These are phyloP conservation scores for Centropristis striata DNA, from an alignment of 2,113 vertebrate genomes.

Conservation along the genomic window DNA sequence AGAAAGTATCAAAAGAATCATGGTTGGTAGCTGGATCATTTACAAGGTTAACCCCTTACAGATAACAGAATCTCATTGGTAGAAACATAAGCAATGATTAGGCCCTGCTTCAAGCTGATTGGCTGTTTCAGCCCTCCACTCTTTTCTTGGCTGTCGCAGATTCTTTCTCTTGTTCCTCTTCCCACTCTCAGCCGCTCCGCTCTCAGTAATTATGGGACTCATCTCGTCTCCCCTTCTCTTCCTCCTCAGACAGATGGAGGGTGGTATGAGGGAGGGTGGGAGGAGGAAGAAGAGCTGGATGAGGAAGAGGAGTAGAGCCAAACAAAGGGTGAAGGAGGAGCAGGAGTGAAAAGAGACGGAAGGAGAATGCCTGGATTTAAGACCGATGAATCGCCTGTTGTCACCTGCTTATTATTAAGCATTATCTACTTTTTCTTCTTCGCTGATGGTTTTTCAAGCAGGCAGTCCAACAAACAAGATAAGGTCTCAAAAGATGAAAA, in stretches of 20 bases:
- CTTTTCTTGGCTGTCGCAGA: slow-evolving; percentile 21
- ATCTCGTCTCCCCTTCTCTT: slow-evolving; percentile 49
- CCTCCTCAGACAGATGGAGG: slow-evolving; percentile 59
- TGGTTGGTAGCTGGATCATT: slow-evolving; percentile 15
- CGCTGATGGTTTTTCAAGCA: slow-evolving; percentile 26
- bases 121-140: slow-evolving; percentile 49
- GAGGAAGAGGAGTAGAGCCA: slow-evolving; percentile 46
- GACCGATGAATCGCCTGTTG: slow-evolving; percentile 16
- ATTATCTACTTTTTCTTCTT: slow-evolving; percentile 1
- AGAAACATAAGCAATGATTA: slow-evolving; percentile 30
- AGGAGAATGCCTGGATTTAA: slow-evolving; percentile 41
- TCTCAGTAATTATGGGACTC: slow-evolving; percentile 58
- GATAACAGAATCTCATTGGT: slow-evolving; percentile 38
- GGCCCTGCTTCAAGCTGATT: slow-evolving; percentile 57
- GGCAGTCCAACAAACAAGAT: background rate
- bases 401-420: background rate
- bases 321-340: slow-evolving; percentile 26
- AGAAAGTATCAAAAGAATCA: slow-evolving; percentile 23
- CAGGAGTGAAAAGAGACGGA: slow-evolving; percentile 5
- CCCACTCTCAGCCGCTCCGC: slow-evolving; percentile 20
- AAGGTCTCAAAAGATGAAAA: background rate
- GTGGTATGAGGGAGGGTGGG: slow-evolving; percentile 14
- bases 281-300: slow-evolving; percentile 39
- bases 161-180: slow-evolving; percentile 39
- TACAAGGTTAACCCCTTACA: slow-evolving; percentile 31